Percentiles rank a stretch among this genome's conserved stretches.
These are phyloP conservation scores for Trichacis sp. DNA, from an alignment of 2,888 invertebrate species.

Conservation along the genomic window DNA sequence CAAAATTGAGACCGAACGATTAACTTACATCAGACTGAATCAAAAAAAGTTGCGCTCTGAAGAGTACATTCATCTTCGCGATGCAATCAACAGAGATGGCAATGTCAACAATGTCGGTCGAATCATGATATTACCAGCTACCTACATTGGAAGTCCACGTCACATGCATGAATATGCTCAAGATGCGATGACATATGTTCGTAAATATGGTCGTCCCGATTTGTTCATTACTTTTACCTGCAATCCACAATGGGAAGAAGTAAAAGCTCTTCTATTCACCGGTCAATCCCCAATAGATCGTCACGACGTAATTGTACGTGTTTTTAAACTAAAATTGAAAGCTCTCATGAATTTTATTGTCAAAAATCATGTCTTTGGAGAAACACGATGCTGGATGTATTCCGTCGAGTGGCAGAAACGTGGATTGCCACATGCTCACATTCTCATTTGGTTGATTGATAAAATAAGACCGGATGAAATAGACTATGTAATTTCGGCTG, in stretches of 20 bases:
- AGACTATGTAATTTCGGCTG: conserved; percentile 59
- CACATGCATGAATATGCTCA: conserved; percentile 61
- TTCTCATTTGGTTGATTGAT: conserved; percentile 47
- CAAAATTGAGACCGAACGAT: conserved; percentile 62
- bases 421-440: conserved; percentile 53
- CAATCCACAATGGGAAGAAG: conserved; percentile 57
- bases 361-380: conserved; percentile 47
- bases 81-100: conserved; percentile 44
- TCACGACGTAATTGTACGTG: conserved; percentile 49
- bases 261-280: conserved; percentile 41
- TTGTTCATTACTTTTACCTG: too few species aligned
- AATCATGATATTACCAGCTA: conserved; percentile 37
- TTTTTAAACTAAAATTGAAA: conserved; percentile 51
- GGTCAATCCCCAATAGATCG: conserved; percentile 44
- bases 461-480: conserved; percentile 42
- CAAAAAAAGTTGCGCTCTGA: conserved; percentile 54
- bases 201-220: conserved; percentile 58
- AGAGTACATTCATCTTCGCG: conserved; percentile 55
- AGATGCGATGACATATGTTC: conserved; percentile 59
- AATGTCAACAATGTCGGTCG: conserved; percentile 18
- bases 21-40: conserved; percentile 55
- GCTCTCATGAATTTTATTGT: conserved; percentile 39
- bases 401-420: conserved; percentile 55
- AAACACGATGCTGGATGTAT: conserved; percentile 43
- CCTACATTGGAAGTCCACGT: conserved; percentile 57